Percentiles rank a stretch among this genome's conserved stretches.
These are phyloP conservation scores for silkworm (Bombyx mori) DNA, from an alignment of 1,140 invertebrate genomes.

Conservation along the genomic window DNA sequence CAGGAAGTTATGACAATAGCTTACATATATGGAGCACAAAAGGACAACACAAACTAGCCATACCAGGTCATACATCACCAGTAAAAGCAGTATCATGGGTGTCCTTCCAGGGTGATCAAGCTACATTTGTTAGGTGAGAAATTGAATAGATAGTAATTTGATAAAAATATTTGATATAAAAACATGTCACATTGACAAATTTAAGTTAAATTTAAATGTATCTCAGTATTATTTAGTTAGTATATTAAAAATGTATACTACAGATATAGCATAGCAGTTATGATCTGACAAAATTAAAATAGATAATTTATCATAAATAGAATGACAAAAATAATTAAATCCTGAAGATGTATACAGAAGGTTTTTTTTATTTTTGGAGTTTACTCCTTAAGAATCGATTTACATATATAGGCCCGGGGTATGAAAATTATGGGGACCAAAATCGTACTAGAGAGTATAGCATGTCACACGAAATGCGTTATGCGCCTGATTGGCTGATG, in stretches of 20 bases:
- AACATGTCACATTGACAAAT: background rate
- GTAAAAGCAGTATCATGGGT: conserved; percentile 93
- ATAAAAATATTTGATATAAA: background rate
- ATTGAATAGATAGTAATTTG: background rate
- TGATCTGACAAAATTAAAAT: background rate
- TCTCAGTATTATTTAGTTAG: too few species aligned
- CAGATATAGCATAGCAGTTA: too few species aligned
- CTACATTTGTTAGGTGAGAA: conserved; percentile 81
- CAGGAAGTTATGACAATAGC: conserved; percentile 96
- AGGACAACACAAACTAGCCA: conserved; percentile 86
- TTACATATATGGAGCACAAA: conserved; percentile 90
- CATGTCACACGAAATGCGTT: too few species aligned
- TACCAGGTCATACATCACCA: conserved; percentile 88
- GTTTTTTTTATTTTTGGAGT: too few species aligned
- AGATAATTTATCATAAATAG: background rate
- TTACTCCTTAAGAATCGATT: too few species aligned
- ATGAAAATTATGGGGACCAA: too few species aligned
- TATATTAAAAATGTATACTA: too few species aligned
- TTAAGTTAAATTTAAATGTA: too few species aligned
- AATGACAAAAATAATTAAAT: background rate
- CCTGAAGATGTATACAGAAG: too few species aligned
- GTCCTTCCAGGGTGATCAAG: conserved; percentile 74
- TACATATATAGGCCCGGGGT: too few species aligned
- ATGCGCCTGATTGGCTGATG: too few species aligned
- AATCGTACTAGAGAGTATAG: too few species aligned